Evolutionary conservation across 1,140 invertebrate genomes (phyloP).

Genomic region (Solenopsis fugax): DNA sequence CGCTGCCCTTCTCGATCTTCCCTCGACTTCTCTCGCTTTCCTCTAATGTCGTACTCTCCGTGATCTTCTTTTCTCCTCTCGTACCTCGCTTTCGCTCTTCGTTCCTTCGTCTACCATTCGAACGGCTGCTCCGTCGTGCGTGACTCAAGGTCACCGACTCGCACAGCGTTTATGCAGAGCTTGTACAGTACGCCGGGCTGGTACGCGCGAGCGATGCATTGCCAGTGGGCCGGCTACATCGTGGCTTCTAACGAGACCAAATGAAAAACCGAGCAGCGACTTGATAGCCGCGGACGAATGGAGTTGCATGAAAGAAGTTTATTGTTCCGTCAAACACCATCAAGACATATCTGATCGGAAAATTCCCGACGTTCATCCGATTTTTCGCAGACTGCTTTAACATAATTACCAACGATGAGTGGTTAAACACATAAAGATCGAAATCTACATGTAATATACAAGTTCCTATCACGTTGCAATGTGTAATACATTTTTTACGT

Average conservation of each 20-base stretch:
- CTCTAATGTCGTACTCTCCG: slow-evolving; percentile 44
- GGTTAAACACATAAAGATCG: neutral
- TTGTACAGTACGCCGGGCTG: slow-evolving; percentile 52
- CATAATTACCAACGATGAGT: neutral
- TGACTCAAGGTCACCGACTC: slow-evolving; percentile 84
- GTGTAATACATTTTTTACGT: too few relatives aligned
- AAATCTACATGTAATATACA: too few relatives aligned
- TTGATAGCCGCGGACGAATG: slow-evolving; percentile 14
- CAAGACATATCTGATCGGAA: slow-evolving; percentile 11
- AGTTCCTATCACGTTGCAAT: too few relatives aligned
- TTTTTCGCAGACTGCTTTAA: neutral
- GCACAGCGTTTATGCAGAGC: slow-evolving; percentile 69
- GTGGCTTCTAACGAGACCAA: slow-evolving; percentile 18
- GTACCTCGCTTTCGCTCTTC: slow-evolving; percentile 14
- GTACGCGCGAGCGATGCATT: slow-evolving; percentile 32
- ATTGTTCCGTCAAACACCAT: neutral
- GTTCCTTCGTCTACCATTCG: slow-evolving; percentile 59
- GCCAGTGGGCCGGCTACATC: slow-evolving; percentile 47
- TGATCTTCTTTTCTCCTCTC: slow-evolving; percentile 25
- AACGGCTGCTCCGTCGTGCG: slow-evolving; percentile 76
- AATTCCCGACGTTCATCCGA: neutral
- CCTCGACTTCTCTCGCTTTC: slow-evolving; percentile 21
- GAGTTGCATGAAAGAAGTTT: slow-evolving; percentile 13
- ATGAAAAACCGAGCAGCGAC: slow-evolving; percentile 4
- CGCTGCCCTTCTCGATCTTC: slow-evolving; percentile 29